phyloP scores from a whole-genome alignment of 2,888 invertebrate species.

The Galerucella calmariensis region DNA sequence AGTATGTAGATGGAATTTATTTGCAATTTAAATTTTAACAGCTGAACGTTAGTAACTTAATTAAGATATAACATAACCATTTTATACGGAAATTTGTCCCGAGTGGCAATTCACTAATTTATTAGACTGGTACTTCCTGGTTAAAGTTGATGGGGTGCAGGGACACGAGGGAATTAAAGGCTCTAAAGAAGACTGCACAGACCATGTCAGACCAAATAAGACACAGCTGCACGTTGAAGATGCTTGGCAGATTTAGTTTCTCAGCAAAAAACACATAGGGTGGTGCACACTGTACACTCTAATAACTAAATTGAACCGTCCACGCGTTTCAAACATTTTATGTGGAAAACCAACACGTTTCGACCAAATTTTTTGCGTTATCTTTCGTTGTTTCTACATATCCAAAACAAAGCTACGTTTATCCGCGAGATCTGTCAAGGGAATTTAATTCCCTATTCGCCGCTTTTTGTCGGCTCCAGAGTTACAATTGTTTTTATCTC shows the following conservation, averaged over 20 bases:
- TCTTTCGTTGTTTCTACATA: neutral
- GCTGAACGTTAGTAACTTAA: conserved; percentile 1
- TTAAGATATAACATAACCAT: neutral
- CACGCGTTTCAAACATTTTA: neutral
- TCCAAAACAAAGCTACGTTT: neutral
- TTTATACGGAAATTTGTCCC: neutral
- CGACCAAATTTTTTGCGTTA: neutral
- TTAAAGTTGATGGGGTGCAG: too few species aligned
- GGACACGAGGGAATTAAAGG: too few species aligned
- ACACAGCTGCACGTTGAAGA: too few species aligned
- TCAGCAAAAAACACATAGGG: neutral
- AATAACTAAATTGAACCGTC: neutral
- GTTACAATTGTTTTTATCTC: conserved; percentile 2
- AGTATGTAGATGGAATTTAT: conserved; percentile 4
- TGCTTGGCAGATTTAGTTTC: too few species aligned
- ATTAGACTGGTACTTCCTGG: neutral
- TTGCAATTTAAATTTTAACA: conserved; percentile 8
- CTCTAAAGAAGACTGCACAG: too few species aligned
- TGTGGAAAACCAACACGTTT: neutral
- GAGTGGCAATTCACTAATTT: neutral
- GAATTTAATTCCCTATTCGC: neutral
- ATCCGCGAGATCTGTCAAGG: conserved; percentile 3
- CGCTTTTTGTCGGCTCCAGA: neutral
- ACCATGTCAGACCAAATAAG: too few species aligned
- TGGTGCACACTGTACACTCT: neutral